A percentile compares a stretch with the other conserved stretches of the same genome.
Conservation (phyloP, 2,797 vertebrate species). For the Leptatherina wallacei region DNA sequence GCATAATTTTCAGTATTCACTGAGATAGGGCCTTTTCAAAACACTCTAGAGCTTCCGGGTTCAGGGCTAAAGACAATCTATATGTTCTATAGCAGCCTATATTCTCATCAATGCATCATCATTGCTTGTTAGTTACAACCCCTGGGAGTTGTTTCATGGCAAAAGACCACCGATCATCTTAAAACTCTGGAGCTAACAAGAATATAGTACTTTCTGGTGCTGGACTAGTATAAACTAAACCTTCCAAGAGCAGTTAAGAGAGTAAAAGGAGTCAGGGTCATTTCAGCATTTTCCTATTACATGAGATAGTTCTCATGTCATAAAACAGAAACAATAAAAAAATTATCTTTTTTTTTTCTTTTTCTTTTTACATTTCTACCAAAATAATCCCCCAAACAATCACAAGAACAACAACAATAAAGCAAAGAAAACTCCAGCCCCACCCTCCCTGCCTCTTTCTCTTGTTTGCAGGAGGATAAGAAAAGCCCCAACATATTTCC, state of each 20-base stretch:
- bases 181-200: conserved; percentile 71
- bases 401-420: conserved; percentile 80
- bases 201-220: conserved; percentile 65
- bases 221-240: conserved; percentile 55
- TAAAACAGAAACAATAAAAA: conserved; percentile 65
- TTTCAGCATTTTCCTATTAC: conserved; percentile 58
- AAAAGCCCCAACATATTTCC: conserved; percentile 46
- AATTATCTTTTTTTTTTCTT: neutral
- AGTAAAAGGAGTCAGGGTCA: conserved; percentile 55
- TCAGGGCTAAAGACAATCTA: conserved; percentile 47
- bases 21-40: conserved; percentile 54
- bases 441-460: neutral
- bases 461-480: conserved; percentile 65
- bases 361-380: conserved; percentile 63
- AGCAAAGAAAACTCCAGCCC: conserved; percentile 76
- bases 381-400: conserved; percentile 75
- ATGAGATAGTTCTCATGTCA: conserved; percentile 64
- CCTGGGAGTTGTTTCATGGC: conserved; percentile 55
- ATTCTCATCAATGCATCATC: conserved; percentile 45
- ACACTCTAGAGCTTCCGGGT: conserved; percentile 51
- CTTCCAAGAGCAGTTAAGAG: conserved; percentile 47
- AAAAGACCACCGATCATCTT: conserved; percentile 81
- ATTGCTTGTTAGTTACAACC: conserved; percentile 53
- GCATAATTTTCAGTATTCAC: conserved; percentile 73
- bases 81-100: conserved; percentile 10